Base-by-base conservation (phyloP, 2,113 vertebrate genomes). In the Leptobrachium leishanense region DNA sequence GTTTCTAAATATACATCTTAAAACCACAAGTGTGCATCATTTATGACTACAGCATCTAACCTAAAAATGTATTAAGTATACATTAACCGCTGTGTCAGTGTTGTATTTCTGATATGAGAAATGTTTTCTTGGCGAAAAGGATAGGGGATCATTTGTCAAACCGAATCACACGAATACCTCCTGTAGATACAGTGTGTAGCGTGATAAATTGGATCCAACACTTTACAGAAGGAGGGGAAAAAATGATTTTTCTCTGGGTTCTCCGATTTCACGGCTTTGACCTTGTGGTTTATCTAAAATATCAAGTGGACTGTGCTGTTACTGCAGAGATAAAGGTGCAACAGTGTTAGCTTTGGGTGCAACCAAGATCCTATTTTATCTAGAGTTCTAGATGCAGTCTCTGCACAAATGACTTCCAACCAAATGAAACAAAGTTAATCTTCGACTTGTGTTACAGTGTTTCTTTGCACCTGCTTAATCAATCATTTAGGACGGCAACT, bases 341-440 rank as follows among this genome's bases (percentile, higher is more conserved):
- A 20, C 42, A 43, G n/a, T 46, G 13, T 39, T 77, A 70, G 67
- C 76, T 67, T 77, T 70, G 43, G 76, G 76, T 77, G 67, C 31
- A 44, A 15, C 43, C 57, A 41, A 41, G 11, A 77, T 77, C 62
- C 41, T 63, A 40, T 77, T 62, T 46, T 41, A 68, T 44, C 65
- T 68, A 20, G 20, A 20, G 62, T 62, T 64, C 9, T 64, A 64
- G 11, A 59, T 64, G 10, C 62, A 64, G 62, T 44, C 68, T 43
- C 7, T n/a, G 11, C 55, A n/a, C 76, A 77, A 77, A 77, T 77
- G 69, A 77, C 75, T 70, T 42, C 31, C 68, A 46, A 70, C 67
- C 13, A 46, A 76, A 76, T 69, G 53, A 69, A 59, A 68, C 66
- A 76, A 76, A 77, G 55, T 77, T 70, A 77, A 77, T 77, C 76